Base-by-base conservation (phyloP, 2,797 vertebrate genomes). In the Crax fasciolata region DNA sequence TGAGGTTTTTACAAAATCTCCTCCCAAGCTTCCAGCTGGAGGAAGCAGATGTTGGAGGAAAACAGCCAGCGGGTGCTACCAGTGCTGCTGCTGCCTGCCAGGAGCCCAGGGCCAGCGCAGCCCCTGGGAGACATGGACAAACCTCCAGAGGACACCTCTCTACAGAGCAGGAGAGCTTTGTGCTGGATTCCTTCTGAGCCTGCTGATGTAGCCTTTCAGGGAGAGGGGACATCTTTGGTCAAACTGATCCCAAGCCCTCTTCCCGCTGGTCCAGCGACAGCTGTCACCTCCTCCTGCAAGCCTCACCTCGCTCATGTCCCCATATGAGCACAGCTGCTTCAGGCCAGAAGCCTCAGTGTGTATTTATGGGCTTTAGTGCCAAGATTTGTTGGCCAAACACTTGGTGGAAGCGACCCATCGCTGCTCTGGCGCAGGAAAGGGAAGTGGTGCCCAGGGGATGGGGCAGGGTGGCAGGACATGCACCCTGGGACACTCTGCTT, bases 291-390 rank as follows among this genome's bases (percentile, higher is more conserved):
- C 66, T 80, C 44, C 35, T 8, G 3, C 44, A 59, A 72, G 48
- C 32, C 17, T 58, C 0, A 0, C 44, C 66, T 89, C 27, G 4
- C 41, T 72, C 7, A 6, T 1, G 2, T 28, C 25, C 59, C 28
- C 59, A 83, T 12, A 17, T 57, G 32, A 48, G 51, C 63, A 71
- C 27, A 49, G 57, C 57, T 86, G 70, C 63, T 71, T 66, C 35
- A 39, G 67, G 17, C 13, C n/a, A 77, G 78, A 65, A 89, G 71
- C 52, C 65, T 59, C 41, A 20, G 68, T 0, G 1, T 24, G 30
- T 59, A 28, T 46, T 55, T 41, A n/a, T 13, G 21, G 1, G 7
- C 28, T 32, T 58, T 71, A 39, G 57, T 63, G 48, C 41, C 61
- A 38, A 74, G 57, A 62, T 16, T 24, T 21, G 9, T 17, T 2